Evolutionary conservation across 2,797 vertebrate genomes (phyloP).

Genomic region (Sitta carolinensis): DNA sequence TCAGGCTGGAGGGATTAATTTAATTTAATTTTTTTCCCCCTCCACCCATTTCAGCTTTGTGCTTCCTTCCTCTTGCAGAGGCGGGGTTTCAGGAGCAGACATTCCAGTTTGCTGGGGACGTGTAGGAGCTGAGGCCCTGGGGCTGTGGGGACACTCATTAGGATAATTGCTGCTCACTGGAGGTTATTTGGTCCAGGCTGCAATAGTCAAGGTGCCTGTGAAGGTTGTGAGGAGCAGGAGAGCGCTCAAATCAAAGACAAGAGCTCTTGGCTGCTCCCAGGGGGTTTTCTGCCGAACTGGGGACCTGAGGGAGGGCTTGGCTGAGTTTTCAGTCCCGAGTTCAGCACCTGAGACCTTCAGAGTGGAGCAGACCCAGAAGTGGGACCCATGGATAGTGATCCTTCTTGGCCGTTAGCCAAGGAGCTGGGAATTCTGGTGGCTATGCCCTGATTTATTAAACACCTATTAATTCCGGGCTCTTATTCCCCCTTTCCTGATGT

Average conservation of each 20-base stretch:
- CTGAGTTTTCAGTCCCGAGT: background rate
- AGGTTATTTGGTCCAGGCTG: constrained; percentile 58
- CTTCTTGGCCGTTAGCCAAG: background rate
- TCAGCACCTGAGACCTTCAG: background rate
- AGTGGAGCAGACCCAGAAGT: background rate
- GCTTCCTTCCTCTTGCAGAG: constrained; percentile 42
- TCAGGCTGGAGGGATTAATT: background rate
- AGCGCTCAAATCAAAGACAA: constrained; percentile 31
- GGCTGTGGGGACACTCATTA: constrained; percentile 71
- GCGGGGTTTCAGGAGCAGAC: constrained; percentile 48
- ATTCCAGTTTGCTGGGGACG: constrained; percentile 68
- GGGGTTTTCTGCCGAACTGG: background rate
- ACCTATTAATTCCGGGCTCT: constrained; percentile 34
- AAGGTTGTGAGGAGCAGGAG: constrained; percentile 56
- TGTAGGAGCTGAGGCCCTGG: constrained; percentile 58
- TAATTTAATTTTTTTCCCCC: background rate
- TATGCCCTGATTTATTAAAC: constrained; percentile 1
- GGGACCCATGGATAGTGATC: background rate
- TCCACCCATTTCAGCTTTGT: constrained; percentile 10
- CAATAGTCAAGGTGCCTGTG: constrained; percentile 46
- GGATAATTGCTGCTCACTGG: constrained; percentile 71
- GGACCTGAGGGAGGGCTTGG: background rate
- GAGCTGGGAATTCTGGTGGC: background rate
- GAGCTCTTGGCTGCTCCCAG: constrained; percentile 6
- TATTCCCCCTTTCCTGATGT: background rate